Conservation (phyloP, 2,888 invertebrate species). For the Andrena fulva region DNA sequence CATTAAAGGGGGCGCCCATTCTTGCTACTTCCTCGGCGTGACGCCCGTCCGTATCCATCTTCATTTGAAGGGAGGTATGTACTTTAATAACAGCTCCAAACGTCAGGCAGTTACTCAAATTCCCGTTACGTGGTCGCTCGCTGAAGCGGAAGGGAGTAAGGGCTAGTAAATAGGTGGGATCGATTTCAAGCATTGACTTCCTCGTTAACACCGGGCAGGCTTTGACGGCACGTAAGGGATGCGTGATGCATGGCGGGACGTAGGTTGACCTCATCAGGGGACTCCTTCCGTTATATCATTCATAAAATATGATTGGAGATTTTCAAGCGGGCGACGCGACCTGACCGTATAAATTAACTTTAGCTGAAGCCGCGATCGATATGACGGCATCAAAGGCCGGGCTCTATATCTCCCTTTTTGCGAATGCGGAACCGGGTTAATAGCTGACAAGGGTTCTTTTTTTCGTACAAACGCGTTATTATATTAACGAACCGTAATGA, state of each 20-base stretch:
- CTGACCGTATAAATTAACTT: constrained; percentile 64
- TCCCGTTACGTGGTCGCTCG: constrained; percentile 4
- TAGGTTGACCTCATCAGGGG: constrained; percentile 17
- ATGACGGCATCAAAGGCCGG: constrained; percentile 9
- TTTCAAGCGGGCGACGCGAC: constrained; percentile 20
- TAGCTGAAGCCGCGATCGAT: constrained; percentile 50
- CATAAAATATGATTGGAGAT: constrained; percentile 53
- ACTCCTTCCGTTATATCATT: constrained; percentile 30
- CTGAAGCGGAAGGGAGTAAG: not conserved
- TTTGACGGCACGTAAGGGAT: constrained; percentile 8
- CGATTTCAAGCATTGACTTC: not conserved
- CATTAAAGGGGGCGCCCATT: not conserved
- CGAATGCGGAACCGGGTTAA: constrained; percentile 22
- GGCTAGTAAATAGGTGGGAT: not conserved
- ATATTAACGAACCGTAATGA: constrained; percentile 41
- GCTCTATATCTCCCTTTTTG: constrained; percentile 21
- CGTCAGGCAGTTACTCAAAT: constrained; percentile 5
- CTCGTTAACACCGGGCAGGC: not conserved
- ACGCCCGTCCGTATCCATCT: constrained; percentile 20
- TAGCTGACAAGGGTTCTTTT: not conserved
- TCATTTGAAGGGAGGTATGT: constrained; percentile 2
- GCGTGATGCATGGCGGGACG: constrained; percentile 8
- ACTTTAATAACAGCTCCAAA: constrained; percentile 14
- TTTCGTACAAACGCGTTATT: constrained; percentile 14
- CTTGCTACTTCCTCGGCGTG: not conserved